Percentiles rank a stretch among this genome's conserved stretches.
phyloP scores from a whole-genome alignment of 1,140 invertebrate genomes.

The Antheraea pernyi region DNA sequence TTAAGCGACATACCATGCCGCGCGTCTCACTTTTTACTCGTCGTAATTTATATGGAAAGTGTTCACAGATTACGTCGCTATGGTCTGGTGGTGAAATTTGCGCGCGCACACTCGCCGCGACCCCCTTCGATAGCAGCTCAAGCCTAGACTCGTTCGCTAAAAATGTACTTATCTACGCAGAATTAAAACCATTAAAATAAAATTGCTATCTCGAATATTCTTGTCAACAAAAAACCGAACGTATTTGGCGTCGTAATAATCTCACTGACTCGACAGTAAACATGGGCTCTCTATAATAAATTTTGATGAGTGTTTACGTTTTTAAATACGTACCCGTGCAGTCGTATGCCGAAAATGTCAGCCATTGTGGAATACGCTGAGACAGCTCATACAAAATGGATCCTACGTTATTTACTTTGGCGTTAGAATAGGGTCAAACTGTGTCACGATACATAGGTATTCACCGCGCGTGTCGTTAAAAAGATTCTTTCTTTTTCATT shows the following conservation, averaged over 20 bases:
- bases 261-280: background rate
- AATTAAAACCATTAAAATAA: background rate
- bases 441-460: conserved; percentile 9
- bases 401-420: conserved; percentile 37
- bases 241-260: background rate
- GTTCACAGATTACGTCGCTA: too few relatives aligned
- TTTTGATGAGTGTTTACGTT: conserved; percentile 41
- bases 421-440: conserved; percentile 26
- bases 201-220: background rate
- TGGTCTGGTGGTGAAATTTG: too few relatives aligned
- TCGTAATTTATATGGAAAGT: too few relatives aligned
- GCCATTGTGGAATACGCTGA: conserved; percentile 33
- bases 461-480: background rate
- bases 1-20: too few relatives aligned
- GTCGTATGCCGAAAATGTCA: background rate
- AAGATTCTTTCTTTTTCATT: background rate
- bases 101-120: too few relatives aligned
- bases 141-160: too few relatives aligned
- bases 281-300: conserved; percentile 40
- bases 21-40: too few relatives aligned
- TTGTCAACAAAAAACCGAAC: background rate
- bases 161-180: background rate
- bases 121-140: too few relatives aligned
- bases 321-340: conserved; percentile 20
- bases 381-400: conserved; percentile 51